Base-by-base conservation (phyloP, 2,888 invertebrate species). In the Neocrepidodera transversa region DNA sequence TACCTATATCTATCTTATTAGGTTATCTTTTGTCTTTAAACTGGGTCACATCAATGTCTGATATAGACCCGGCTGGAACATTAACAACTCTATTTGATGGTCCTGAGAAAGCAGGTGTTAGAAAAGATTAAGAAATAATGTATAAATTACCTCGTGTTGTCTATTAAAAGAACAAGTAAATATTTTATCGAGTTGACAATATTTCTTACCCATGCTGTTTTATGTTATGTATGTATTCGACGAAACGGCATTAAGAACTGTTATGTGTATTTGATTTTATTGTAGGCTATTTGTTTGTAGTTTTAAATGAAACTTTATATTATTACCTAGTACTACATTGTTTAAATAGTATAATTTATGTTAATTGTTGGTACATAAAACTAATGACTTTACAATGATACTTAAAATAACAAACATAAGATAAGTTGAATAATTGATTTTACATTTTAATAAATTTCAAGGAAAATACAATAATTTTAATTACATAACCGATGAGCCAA, bases 151-250 rank as follows among this genome's bases (percentile, higher is more conserved):
- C 45, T 59, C 28, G 43, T 45, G 54, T 56, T 51, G 50, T 63
- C 56, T 45, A 60, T 58, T 52, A 64, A 59, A 55, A 58, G 53
- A 57, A 48, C 45, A 54, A 36, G 35, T 63, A 58, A 56, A 63
- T 63, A 62, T 49, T 50, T 58, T 58, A 59, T 58, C 35, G 32
- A 42, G 53, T 51, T 58, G 64, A 60, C 64, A 58, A 62, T 62
- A 56, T 62, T 48, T 52, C 48, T 49, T 23, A 30, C 43, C 49
- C 62, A 51, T 32, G 62, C 62, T 62, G 62, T 59, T 62, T 62
- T 52, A 62, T 62, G 49, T 48, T 49, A 23, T 50, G 50, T 50
- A 50, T 18, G 16, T 16, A 8, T 48, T 38, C 38, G 38, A 36
- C 36, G 11, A 28, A 53, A 26, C 16, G 20, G 26, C 32, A 17